Percentiles rank a stretch among this genome's conserved stretches.
Evolutionary conservation across 2,888 invertebrate genomes (phyloP).

Genomic region (Biston stratarius): DNA sequence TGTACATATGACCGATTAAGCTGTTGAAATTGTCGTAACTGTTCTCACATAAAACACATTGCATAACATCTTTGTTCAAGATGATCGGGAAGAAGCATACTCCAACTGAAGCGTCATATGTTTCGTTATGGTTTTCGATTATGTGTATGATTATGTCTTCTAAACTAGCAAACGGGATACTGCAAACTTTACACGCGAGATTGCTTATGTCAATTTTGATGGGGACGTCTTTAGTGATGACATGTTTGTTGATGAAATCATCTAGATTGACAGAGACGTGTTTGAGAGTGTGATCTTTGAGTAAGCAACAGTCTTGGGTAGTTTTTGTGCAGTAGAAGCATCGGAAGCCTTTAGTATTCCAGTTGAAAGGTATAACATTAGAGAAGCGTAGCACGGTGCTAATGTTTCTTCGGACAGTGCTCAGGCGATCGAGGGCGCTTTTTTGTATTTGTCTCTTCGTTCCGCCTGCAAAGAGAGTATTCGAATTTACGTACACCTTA

Average conservation of each 20-base stretch:
- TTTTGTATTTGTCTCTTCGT: slow-evolving; percentile 49
- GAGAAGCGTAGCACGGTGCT: slow-evolving; percentile 64
- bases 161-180: slow-evolving; percentile 47
- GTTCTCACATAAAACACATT: slow-evolving; percentile 63
- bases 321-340: slow-evolving; percentile 72
- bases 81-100: slow-evolving; percentile 69
- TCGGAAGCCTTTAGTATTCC: slow-evolving; percentile 69
- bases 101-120: slow-evolving; percentile 57
- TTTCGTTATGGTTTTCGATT: slow-evolving; percentile 51
- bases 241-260: slow-evolving; percentile 58
- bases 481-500: slow-evolving; percentile 34
- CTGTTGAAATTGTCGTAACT: slow-evolving; percentile 66
- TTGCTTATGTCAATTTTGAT: slow-evolving; percentile 68
- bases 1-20: slow-evolving; percentile 72
- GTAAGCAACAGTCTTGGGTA: slow-evolving; percentile 60
- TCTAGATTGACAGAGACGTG: slow-evolving; percentile 59
- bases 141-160: slow-evolving; percentile 67
- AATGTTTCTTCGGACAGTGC: slow-evolving; percentile 63
- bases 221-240: slow-evolving; percentile 71
- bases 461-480: slow-evolving; percentile 69
- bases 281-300: slow-evolving; percentile 63
- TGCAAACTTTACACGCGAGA: slow-evolving; percentile 64
- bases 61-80: slow-evolving; percentile 58
- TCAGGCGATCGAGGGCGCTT: slow-evolving; percentile 62
- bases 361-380: slow-evolving; percentile 67